Evolutionary conservation across 2,888 invertebrate species (phyloP).

Genomic region (Nudaria mundana): DNA sequence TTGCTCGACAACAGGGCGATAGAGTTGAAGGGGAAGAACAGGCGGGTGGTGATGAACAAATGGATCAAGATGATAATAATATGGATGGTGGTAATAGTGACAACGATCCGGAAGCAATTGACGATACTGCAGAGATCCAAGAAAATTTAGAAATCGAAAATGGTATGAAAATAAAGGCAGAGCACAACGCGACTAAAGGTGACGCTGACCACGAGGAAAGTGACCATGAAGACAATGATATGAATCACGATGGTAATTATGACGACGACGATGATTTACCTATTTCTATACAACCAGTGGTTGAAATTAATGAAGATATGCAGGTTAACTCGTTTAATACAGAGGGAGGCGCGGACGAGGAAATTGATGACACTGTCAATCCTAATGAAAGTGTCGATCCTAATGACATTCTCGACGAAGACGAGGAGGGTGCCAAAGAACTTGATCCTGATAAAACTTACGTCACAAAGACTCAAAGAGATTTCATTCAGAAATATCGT

Average conservation of each 20-base stretch:
- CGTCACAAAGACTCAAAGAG: constrained; percentile 69
- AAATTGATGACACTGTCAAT: constrained; percentile 45
- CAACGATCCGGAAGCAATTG: constrained; percentile 42
- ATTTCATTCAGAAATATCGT: constrained; percentile 68
- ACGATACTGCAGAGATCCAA: constrained; percentile 45
- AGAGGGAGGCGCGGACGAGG: constrained; percentile 59
- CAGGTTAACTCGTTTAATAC: constrained; percentile 59
- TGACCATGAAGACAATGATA: constrained; percentile 47
- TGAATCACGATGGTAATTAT: constrained; percentile 47
- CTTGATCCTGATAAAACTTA: constrained; percentile 64
- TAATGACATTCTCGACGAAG: constrained; percentile 46
- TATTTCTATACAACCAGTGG: constrained; percentile 58
- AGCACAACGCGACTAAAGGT: constrained; percentile 36
- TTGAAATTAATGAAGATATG: constrained; percentile 74
- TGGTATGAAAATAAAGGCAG: constrained; percentile 39
- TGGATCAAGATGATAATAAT: constrained; percentile 37
- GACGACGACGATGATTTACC: constrained; percentile 67
- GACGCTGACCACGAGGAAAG: constrained; percentile 38
- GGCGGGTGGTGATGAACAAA: constrained; percentile 31
- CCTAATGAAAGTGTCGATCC: constrained; percentile 41
- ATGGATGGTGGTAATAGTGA: constrained; percentile 48
- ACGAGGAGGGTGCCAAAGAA: constrained; percentile 47
- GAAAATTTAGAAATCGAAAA: constrained; percentile 44
- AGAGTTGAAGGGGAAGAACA: constrained; percentile 43
- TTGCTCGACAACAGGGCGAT: constrained; percentile 60